phyloP scores from a whole-genome alignment of 2,797 vertebrate genomes.

The Poecilia picta region DNA sequence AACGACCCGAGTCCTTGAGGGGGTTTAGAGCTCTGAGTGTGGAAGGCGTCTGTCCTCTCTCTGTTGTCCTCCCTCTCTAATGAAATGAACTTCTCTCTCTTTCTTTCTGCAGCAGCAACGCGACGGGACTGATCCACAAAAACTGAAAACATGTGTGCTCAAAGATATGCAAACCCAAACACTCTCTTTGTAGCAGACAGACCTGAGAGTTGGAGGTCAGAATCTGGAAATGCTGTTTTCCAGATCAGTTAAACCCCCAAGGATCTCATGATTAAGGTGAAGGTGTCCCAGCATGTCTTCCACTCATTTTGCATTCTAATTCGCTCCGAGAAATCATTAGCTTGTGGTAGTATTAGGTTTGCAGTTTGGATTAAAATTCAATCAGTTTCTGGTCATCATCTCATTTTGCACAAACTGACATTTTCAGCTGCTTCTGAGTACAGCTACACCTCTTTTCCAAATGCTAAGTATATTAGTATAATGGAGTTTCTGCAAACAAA shows the following conservation, averaged over 20 bases:
- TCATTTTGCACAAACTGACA: not conserved
- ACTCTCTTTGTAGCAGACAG: not conserved
- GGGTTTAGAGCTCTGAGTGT: slow-evolving; percentile 70
- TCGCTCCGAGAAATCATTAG: not conserved
- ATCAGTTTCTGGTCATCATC: not conserved
- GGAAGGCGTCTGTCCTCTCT: slow-evolving; percentile 61
- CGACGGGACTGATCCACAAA: slow-evolving; percentile 13
- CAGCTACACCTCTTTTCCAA: not conserved
- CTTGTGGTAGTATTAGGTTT: not conserved
- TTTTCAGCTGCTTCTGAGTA: not conserved
- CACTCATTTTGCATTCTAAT: not conserved
- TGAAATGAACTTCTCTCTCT: slow-evolving; percentile 63
- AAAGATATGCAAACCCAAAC: slow-evolving; percentile 6
- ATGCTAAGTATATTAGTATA: not conserved
- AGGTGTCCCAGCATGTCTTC: not conserved
- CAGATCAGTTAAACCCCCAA: not conserved
- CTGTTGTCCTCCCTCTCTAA: slow-evolving; percentile 52
- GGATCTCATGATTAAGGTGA: not conserved
- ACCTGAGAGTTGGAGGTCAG: not conserved
- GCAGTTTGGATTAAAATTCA: not conserved
- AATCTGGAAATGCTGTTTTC: not conserved
- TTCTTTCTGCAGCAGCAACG: slow-evolving; percentile 4
- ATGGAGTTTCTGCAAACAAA: not conserved
- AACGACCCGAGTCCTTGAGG: slow-evolving; percentile 77
- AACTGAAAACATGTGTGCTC: not conserved